Conservation (phyloP, 2,797 vertebrate species). For the Trematomus bernacchii region DNA sequence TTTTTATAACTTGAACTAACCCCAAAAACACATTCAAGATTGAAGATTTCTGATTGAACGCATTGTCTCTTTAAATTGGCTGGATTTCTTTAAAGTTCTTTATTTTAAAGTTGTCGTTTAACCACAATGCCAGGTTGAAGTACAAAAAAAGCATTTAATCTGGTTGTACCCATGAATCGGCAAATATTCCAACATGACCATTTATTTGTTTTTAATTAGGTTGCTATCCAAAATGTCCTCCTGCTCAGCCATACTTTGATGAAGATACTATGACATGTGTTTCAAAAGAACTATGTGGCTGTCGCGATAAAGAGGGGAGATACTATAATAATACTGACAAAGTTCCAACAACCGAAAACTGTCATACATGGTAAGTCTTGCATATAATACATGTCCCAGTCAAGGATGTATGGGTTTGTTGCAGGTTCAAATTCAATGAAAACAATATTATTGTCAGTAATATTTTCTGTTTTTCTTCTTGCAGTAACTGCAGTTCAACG, state of each 20-base stretch:
- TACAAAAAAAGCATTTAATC: not conserved
- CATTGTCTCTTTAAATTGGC: too few relatives aligned
- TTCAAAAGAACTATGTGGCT: constrained; percentile 83
- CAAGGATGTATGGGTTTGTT: not conserved
- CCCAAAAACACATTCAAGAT: not conserved
- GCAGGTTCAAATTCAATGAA: not conserved
- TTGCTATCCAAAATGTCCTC: too few relatives aligned
- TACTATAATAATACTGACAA: constrained; percentile 82
- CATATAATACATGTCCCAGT: constrained; percentile 37
- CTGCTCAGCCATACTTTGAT: too few relatives aligned
- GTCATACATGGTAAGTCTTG: constrained; percentile 84
- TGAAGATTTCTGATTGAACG: too few relatives aligned
- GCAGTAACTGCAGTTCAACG: constrained; percentile 68
- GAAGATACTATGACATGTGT: constrained; percentile 90
- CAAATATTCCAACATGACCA: too few relatives aligned
- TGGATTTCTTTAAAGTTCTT: too few relatives aligned
- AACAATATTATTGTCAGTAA: not conserved
- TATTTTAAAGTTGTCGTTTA: not conserved
- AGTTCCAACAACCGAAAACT: constrained; percentile 85
- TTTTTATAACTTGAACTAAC: not conserved
- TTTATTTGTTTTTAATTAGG: too few relatives aligned
- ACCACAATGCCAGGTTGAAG: not conserved
- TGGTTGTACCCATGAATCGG: not conserved
- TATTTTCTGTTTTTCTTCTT: constrained; percentile 17
- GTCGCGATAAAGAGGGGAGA: constrained; percentile 82